Conservation (phyloP, 2,888 invertebrate genomes). For the Oscheius sp. region DNA sequence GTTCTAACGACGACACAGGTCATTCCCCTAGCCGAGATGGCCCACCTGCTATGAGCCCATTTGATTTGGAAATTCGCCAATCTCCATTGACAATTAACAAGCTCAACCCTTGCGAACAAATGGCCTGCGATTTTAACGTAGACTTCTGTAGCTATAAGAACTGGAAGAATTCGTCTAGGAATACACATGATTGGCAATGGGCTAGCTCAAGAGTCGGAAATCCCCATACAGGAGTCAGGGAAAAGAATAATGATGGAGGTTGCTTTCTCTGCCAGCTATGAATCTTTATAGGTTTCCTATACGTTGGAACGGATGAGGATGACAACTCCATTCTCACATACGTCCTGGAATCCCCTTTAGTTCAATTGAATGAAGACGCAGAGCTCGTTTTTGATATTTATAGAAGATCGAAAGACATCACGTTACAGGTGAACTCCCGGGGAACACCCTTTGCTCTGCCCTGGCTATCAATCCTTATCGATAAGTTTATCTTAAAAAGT, state of each 20-base stretch:
- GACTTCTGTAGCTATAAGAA: slow-evolving; percentile 53
- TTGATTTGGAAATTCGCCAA: slow-evolving; percentile 22
- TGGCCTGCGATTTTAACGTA: slow-evolving; percentile 51
- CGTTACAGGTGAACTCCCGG: slow-evolving; percentile 57
- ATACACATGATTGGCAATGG: slow-evolving; percentile 38
- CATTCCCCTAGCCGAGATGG: slow-evolving; percentile 5
- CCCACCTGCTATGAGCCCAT: slow-evolving; percentile 25
- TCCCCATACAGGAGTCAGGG: slow-evolving; percentile 48
- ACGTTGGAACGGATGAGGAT: slow-evolving; percentile 55
- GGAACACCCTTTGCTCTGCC: neutral
- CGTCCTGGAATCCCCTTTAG: slow-evolving; percentile 56
- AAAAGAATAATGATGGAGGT: slow-evolving; percentile 25
- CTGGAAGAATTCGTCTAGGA: slow-evolving; percentile 38
- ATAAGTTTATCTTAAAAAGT: slow-evolving; percentile 14
- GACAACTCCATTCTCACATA: slow-evolving; percentile 44
- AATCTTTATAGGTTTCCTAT: slow-evolving; percentile 49
- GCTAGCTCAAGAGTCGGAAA: slow-evolving; percentile 44
- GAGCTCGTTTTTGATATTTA: slow-evolving; percentile 57
- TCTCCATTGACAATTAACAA: slow-evolving; percentile 28
- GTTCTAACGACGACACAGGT: neutral
- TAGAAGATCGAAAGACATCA: slow-evolving; percentile 60
- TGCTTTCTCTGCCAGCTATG: neutral
- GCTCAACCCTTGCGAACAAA: slow-evolving; percentile 41
- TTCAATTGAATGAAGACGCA: slow-evolving; percentile 51
- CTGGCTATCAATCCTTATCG: slow-evolving; percentile 5